A percentile compares a stretch with the other conserved stretches of the same genome.
Conservation (phyloP, 2,113 vertebrate species). For the Microcebus lehilahytsara region DNA sequence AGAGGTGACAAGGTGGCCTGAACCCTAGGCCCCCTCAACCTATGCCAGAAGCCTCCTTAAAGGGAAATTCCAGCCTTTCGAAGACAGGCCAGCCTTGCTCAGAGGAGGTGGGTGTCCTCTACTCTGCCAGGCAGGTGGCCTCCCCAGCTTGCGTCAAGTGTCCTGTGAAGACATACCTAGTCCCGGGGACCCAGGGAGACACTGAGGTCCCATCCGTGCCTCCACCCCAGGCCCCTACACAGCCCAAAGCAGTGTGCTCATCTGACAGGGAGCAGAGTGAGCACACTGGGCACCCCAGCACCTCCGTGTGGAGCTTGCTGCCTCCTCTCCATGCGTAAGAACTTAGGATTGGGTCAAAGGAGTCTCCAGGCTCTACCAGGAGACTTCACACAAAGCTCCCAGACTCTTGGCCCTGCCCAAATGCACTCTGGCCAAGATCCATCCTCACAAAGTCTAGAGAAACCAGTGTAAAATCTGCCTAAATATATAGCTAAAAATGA, state of each 20-base stretch:
- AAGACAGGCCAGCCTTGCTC: background rate
- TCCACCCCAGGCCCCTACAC: background rate
- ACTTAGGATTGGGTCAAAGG: background rate
- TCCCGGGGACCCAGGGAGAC: background rate
- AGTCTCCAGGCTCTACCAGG: background rate
- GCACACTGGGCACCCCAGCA: no score
- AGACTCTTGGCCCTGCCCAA: background rate
- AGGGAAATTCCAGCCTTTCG: no score
- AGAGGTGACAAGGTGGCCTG: no score
- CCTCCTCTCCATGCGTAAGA: no score
- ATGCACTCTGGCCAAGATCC: background rate
- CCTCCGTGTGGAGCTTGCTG: no score
- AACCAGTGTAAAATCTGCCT: background rate
- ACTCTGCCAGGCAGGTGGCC: no score
- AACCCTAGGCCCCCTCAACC: background rate
- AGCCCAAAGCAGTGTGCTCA: background rate
- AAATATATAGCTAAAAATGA: background rate
- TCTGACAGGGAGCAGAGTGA: background rate
- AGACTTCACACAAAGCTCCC: background rate
- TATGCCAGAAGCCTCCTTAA: background rate
- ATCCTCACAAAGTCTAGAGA: background rate
- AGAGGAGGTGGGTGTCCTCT: background rate
- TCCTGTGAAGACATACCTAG: background rate
- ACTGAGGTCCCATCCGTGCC: fast-evolving
- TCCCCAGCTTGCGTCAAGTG: background rate